Percentiles rank a stretch among this genome's conserved stretches.
These are phyloP conservation scores for Xestoiulus laeticollis DNA, from an alignment of 2,888 invertebrate genomes.

Conservation along the genomic window DNA sequence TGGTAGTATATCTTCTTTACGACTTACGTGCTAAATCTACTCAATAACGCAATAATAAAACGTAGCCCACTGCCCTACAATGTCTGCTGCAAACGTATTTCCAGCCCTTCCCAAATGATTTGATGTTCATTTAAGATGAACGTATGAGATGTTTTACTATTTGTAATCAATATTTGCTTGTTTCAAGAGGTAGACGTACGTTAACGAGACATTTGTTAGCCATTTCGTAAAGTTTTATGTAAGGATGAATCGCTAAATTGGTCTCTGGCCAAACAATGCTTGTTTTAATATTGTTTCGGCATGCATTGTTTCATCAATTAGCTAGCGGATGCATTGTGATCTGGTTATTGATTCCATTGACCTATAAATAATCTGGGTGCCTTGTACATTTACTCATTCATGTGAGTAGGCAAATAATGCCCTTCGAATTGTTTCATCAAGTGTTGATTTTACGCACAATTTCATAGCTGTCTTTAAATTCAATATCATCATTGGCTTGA, in stretches of 20 bases:
- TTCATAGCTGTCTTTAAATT: background rate
- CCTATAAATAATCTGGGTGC: constrained; percentile 28
- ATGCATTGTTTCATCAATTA: background rate
- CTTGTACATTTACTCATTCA: constrained; percentile 1
- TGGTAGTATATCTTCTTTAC: background rate
- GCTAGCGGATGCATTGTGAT: constrained; percentile 1
- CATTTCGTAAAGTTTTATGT: background rate
- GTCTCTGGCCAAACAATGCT: background rate
- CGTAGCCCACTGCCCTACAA: constrained; percentile 4
- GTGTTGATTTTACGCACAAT: constrained; percentile 1
- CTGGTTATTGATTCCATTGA: constrained; percentile 34
- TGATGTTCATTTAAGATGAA: background rate
- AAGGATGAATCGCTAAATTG: background rate
- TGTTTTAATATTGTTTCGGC: background rate
- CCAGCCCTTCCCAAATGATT: background rate
- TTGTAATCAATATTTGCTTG: background rate
- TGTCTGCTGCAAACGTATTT: background rate
- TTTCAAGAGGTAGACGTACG: background rate
- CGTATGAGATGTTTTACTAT: background rate
- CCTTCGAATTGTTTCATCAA: background rate
- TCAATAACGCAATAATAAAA: background rate
- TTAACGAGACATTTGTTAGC: background rate
- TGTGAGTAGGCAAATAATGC: background rate
- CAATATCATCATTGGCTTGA: background rate
- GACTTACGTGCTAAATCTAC: background rate